phyloP scores from a whole-genome alignment of 1,140 invertebrate genomes.

The Drosophila punjabiensis region DNA sequence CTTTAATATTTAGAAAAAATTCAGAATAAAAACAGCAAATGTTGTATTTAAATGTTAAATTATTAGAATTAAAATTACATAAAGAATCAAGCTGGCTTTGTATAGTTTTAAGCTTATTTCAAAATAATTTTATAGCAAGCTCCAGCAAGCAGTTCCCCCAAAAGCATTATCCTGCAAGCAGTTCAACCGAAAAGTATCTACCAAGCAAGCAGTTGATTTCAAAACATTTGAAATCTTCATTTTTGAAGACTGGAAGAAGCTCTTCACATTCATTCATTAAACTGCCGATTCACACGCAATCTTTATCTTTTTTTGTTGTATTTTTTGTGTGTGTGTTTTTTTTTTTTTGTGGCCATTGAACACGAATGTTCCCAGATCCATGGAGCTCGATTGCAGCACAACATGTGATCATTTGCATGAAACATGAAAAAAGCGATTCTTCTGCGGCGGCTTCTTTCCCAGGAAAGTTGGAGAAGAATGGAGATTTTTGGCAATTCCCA shows the following conservation, averaged over 20 bases:
- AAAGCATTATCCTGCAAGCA: conserved; percentile 4
- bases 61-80: neutral
- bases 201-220: neutral
- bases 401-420: conserved; percentile 47
- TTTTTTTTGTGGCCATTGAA: conserved; percentile 16
- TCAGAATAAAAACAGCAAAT: neutral
- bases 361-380: conserved; percentile 47
- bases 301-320: neutral
- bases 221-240: conserved; percentile 6
- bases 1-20: neutral
- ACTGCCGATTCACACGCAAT: conserved; percentile 30
- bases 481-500: conserved; percentile 18
- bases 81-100: neutral
- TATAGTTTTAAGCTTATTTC: neutral
- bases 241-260: neutral
- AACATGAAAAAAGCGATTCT: conserved; percentile 15
- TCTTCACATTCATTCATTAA: neutral
- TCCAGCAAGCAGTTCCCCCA: neutral
- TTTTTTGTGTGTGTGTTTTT: neutral
- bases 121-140: neutral
- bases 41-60: neutral
- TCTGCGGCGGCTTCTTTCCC: conserved; percentile 13
- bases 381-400: conserved; percentile 38
- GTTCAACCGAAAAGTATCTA: neutral
- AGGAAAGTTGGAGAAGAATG: conserved; percentile 26